Evolutionary conservation across 1,140 invertebrate genomes (phyloP).

Genomic region (Cyrtorhinus lividipennis): DNA sequence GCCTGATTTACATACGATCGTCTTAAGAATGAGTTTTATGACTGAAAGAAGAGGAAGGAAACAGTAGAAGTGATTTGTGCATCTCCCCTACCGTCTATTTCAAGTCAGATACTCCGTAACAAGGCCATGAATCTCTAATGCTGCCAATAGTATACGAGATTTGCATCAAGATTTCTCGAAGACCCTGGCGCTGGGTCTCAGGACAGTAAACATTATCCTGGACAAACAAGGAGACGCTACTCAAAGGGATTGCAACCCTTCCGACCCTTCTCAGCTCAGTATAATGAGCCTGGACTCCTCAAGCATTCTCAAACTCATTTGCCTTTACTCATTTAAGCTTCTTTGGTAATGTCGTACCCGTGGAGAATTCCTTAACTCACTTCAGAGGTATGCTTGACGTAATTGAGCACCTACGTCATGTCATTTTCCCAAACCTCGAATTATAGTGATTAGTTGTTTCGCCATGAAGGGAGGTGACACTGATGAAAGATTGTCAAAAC

Average conservation of each 20-base stretch:
- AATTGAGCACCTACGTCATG: too few species aligned
- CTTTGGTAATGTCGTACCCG: too few species aligned
- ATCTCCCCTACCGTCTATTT: background rate
- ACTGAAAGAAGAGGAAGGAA: background rate
- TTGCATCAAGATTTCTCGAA: background rate
- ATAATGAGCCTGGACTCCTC: slow-evolving; percentile 5
- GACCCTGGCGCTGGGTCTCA: background rate
- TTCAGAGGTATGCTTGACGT: too few species aligned
- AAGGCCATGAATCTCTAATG: slow-evolving; percentile 6
- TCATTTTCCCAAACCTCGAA: too few species aligned
- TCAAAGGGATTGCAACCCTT: slow-evolving; percentile 6
- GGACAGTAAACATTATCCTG: background rate
- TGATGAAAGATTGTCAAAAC: too few species aligned
- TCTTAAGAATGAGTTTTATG: background rate
- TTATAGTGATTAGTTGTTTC: too few species aligned
- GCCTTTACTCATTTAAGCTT: background rate
- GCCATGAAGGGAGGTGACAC: too few species aligned
- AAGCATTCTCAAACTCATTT: slow-evolving; percentile 1
- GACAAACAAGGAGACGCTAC: background rate
- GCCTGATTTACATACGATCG: background rate
- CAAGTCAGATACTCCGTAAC: background rate
- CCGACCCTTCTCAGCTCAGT: background rate
- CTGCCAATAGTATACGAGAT: slow-evolving; percentile 2
- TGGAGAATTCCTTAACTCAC: too few species aligned
- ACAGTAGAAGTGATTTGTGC: background rate